These are phyloP conservation scores for Drosophila infuscata DNA, from an alignment of 2,888 invertebrate genomes.

Conservation along the genomic window DNA sequence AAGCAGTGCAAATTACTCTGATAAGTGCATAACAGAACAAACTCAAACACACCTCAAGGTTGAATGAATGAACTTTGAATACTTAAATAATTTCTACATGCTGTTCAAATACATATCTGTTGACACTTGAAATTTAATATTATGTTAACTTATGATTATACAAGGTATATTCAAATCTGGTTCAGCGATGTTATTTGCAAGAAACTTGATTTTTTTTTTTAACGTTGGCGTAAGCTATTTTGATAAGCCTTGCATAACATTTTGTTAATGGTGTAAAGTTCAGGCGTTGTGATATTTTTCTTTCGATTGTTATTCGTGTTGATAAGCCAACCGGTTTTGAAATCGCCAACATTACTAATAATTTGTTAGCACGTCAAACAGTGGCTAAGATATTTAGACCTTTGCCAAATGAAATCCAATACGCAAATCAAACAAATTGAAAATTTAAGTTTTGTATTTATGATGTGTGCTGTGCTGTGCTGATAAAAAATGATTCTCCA, in stretches of 20 bases:
- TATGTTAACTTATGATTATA: neutral
- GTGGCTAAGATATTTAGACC: neutral
- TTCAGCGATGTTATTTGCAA: slow-evolving; percentile 13
- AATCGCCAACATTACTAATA: slow-evolving; percentile 1
- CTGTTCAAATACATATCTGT: slow-evolving; percentile 32
- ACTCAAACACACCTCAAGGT: slow-evolving; percentile 47
- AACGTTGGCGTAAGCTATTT: slow-evolving; percentile 18
- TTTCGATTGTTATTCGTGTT: slow-evolving; percentile 8
- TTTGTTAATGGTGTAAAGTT: slow-evolving; percentile 33
- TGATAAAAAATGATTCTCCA: neutral
- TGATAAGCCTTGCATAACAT: slow-evolving; percentile 34
- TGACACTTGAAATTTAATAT: slow-evolving; percentile 30
- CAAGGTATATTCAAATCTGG: slow-evolving; percentile 6
- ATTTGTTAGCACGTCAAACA: neutral
- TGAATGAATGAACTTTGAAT: slow-evolving; percentile 55
- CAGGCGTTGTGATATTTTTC: slow-evolving; percentile 3
- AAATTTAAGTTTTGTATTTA: neutral
- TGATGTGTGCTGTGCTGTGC: neutral
- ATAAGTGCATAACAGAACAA: slow-evolving; percentile 50
- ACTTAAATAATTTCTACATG: slow-evolving; percentile 4
- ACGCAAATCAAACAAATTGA: neutral
- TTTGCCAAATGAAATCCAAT: neutral
- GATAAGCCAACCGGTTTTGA: slow-evolving; percentile 27
- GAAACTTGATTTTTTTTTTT: slow-evolving; percentile 40
- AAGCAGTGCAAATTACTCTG: slow-evolving; percentile 38